Base-by-base conservation (phyloP, 2,888 invertebrate species). In the Ecdyonurus torrentis region DNA sequence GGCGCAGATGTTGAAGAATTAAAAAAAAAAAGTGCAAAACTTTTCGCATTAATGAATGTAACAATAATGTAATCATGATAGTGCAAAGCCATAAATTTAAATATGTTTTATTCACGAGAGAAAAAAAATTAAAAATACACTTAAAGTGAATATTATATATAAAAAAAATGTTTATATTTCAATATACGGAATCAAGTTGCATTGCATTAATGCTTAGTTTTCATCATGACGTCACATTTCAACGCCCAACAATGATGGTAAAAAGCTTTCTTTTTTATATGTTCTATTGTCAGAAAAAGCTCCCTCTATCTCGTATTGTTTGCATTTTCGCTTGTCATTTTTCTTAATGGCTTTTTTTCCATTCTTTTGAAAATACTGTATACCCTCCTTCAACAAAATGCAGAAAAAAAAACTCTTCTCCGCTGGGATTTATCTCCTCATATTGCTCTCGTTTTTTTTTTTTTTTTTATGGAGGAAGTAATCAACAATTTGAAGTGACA, bases 311-410 rank as follows among this genome's bases (percentile, higher is more conserved):
- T 55, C 55, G 10, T 22, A 55, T 55, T 55, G 55, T 55, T 55
- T 55, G 55, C 55, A 22, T 55, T 55, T 55, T 55, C n/a, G 55
- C 55, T 55, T 55, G 55, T 55, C 55, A 55, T 55, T 55, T 55
- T 22, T 55, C 55, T 55, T 55, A 55, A 55, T 55, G 55, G 55
- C 55, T 55, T 55, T 55, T 55, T 55, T 55, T 55, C 55, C 55
- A 55, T 55, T 55, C 55, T 55, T 55, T 37, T 37, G 37, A 37
- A 37, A 37, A 15, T 37, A 37, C 37, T 37, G 37, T 37, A n/a
- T n/a, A 37, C 37, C 37, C 37, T 37, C 37, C 37, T 15, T 37
- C 37, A 37, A 37, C 37, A 37, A 37, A 37, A 37, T 15, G 37
- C 37, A 37, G 15, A 37, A 37, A 37, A 37, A n/a, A 15, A 15